A percentile compares a stretch with the other conserved stretches of the same genome.
Evolutionary conservation across 2,797 vertebrate species (phyloP).

Genomic region (Phoeniculus purpureus): DNA sequence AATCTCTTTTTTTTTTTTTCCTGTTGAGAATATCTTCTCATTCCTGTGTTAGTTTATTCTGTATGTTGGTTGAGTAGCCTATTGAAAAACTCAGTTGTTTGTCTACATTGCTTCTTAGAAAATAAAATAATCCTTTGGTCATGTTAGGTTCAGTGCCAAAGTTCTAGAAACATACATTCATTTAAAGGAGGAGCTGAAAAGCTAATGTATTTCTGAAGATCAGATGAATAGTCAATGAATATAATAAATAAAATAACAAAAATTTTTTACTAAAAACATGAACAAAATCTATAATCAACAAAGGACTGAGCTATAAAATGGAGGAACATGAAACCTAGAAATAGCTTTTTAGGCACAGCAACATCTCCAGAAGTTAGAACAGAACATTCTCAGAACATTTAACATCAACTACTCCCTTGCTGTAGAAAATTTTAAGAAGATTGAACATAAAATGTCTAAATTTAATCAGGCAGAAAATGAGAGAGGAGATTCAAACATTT

Average conservation of each 20-base stretch:
- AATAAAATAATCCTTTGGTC: not conserved
- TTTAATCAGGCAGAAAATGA: not conserved
- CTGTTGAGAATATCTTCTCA: not conserved
- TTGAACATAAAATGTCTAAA: not conserved
- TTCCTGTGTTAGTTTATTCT: not conserved
- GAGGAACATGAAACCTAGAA: not conserved
- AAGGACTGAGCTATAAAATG: not conserved
- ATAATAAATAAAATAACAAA: not conserved
- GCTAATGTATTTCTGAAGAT: not conserved
- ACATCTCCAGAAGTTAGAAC: not conserved
- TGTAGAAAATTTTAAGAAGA: not conserved
- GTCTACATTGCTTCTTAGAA: not conserved
- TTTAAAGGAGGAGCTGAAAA: conserved; percentile 9
- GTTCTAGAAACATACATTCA: not conserved
- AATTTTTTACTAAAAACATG: not conserved
- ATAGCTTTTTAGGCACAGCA: not conserved
- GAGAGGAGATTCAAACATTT: not conserved
- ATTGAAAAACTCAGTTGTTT: not conserved
- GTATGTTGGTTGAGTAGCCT: not conserved
- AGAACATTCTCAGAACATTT: not conserved
- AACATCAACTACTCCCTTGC: not conserved
- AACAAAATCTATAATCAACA: not conserved
- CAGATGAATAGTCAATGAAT: not conserved
- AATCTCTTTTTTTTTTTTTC: not conserved
- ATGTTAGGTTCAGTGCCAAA: not conserved